Percentiles rank a stretch among this genome's conserved stretches.
phyloP scores from a whole-genome alignment of 1,140 invertebrate species.

The Spodoptera frugiperda region DNA sequence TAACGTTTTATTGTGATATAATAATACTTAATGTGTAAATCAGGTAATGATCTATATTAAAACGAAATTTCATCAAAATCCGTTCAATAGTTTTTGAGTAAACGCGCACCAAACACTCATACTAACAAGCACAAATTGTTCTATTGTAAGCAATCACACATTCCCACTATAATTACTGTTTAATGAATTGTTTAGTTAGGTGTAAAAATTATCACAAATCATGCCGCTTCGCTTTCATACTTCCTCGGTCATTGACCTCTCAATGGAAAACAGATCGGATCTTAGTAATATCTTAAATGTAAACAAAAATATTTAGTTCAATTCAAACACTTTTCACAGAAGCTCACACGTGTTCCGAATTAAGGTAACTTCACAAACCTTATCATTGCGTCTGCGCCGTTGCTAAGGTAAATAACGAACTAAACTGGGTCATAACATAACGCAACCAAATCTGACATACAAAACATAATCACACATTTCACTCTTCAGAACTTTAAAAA shows the following conservation, averaged over 20 bases:
- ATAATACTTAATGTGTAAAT: no score
- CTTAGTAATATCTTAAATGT: background rate
- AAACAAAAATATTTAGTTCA: conserved; percentile 4
- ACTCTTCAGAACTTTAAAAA: no score
- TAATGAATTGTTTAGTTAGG: conserved; percentile 1
- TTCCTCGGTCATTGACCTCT: conserved; percentile 2
- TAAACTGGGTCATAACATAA: conserved; percentile 57
- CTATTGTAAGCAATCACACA: background rate
- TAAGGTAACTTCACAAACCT: conserved; percentile 35
- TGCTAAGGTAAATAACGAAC: conserved; percentile 62
- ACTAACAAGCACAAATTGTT: background rate
- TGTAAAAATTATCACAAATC: conserved; percentile 15
- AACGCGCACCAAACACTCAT: no score
- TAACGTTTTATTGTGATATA: no score
- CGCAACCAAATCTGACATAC: conserved; percentile 38
- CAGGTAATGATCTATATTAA: no score
- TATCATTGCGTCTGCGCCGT: conserved; percentile 58
- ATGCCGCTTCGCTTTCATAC: background rate
- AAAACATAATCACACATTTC: conserved; percentile 7
- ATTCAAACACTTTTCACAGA: conserved; percentile 22
- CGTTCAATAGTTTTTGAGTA: no score
- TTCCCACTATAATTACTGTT: background rate
- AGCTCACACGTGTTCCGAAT: conserved; percentile 39
- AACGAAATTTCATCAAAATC: no score
- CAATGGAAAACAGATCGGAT: background rate